Conservation (phyloP, 2,888 invertebrate species). For the Athripsodes cinereus region DNA sequence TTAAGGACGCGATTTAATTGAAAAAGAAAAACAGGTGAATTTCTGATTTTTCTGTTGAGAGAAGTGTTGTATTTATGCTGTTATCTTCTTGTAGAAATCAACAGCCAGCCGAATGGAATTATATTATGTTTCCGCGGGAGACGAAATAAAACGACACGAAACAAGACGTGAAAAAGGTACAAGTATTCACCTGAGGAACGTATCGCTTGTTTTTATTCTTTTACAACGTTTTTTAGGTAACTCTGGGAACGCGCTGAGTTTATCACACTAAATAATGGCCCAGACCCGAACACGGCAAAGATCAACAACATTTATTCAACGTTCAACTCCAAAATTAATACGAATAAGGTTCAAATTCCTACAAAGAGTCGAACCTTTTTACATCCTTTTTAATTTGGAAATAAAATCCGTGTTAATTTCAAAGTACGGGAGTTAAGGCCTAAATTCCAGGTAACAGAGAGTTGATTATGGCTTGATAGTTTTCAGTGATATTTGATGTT, state of each 20-base stretch:
- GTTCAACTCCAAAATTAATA: not conserved
- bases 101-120: not conserved
- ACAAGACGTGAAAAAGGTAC: slow-evolving; percentile 3
- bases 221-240: not conserved
- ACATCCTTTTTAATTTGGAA: slow-evolving; percentile 4
- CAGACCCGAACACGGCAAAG: not conserved
- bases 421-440: not conserved
- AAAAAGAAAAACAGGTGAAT: no score
- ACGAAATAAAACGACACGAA: slow-evolving; percentile 1
- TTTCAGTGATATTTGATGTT: slow-evolving; percentile 1
- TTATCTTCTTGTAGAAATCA: not conserved
- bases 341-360: slow-evolving; percentile 2
- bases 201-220: slow-evolving; percentile 2
- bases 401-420: slow-evolving; percentile 17
- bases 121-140: not conserved
- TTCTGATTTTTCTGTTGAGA: not conserved
- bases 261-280: slow-evolving; percentile 15
- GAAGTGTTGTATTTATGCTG: not conserved
- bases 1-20: no score
- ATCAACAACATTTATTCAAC: not conserved
- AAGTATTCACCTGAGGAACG: slow-evolving; percentile 1
- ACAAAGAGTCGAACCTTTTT: not conserved
- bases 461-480: not conserved
- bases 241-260: slow-evolving; percentile 5
- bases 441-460: not conserved